Evolutionary conservation across 2,113 vertebrate species (phyloP).

Genomic region (Tinamus guttatus): DNA sequence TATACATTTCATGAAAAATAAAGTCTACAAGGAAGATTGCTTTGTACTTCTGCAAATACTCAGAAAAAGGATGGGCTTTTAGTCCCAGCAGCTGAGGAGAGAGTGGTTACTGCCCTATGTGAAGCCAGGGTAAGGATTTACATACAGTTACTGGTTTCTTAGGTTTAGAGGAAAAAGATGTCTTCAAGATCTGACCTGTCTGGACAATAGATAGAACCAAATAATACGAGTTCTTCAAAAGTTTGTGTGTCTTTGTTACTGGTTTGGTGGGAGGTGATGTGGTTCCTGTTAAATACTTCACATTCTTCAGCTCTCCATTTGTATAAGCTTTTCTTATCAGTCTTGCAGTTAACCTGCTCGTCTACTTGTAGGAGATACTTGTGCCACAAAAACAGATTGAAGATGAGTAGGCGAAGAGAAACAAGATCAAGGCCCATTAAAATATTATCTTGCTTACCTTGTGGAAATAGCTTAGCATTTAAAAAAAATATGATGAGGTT

Average conservation of each 20-base stretch:
- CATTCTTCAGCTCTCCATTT: neutral
- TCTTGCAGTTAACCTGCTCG: neutral
- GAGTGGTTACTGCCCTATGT: neutral
- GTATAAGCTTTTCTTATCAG: neutral
- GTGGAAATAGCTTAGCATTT: neutral
- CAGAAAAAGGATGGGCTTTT: fast-evolving
- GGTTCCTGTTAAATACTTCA: constrained; percentile 27
- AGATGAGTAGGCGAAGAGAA: neutral
- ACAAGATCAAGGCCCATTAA: neutral
- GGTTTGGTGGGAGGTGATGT: neutral
- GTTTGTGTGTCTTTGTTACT: neutral
- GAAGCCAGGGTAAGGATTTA: neutral
- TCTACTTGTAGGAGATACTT: neutral
- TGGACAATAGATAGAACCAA: neutral
- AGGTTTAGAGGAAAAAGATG: neutral
- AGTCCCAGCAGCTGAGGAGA: neutral
- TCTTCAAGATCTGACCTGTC: neutral
- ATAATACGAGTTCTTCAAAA: constrained; percentile 7
- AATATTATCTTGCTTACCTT: neutral
- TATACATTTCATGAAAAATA: neutral
- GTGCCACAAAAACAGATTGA: neutral
- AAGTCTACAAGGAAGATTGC: neutral
- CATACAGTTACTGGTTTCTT: neutral
- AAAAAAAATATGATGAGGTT: neutral
- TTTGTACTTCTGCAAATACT: neutral